Evolutionary conservation across 2,888 invertebrate species (phyloP), one percentile per base, ranked within the genome.

Genomic region (Andrena bicolor): DNA sequence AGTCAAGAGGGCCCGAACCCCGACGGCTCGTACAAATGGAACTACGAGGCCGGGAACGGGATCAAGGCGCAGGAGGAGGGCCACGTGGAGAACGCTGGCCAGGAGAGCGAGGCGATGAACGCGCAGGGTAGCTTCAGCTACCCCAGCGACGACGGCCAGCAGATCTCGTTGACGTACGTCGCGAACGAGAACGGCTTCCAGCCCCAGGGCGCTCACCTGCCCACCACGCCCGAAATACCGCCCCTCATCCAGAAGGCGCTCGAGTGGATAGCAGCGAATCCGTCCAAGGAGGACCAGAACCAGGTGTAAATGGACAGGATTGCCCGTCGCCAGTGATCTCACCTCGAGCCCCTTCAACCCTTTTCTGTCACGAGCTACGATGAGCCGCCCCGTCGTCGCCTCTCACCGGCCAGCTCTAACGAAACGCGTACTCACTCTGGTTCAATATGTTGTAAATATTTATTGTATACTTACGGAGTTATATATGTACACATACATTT

Each of bases 21-120:
- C 4, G 93, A 93, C 75, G 93, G 93, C 2, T 92, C 93, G 2
- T 93, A 93, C 89, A 89, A 91, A 32, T 93, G 88, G 91, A 93
- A 90, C 32, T 95, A 93, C 89, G 94, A 94, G 84, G 90, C 94
- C 13, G 94, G 94, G 0, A 95, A 95, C 85, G 94, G 94, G 8
- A 95, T 95, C 84, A 88, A 91, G 73, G 94, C 93, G 20, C 90
- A 94, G 72, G 94, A 95, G 84, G 90, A 92, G 58, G 92, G 92
- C 0, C 92, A 91, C 66, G 69, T 94, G 80, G 92, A 93, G 73
- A 92, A 93, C 82, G 90, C 88, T 0, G 94, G 94, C 10, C 51
- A 84, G 20, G 90, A 91, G 10, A 93, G 91, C 77, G 93, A 91
- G 66, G 93, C 92, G 4, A 88, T 91, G 76, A 84, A 90, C 26